Evolutionary conservation across 92 coral and sea anemone species (phyloP), one percentile per base, ranked within the genome.

Genomic region (Zoanthus solanderi): DNA sequence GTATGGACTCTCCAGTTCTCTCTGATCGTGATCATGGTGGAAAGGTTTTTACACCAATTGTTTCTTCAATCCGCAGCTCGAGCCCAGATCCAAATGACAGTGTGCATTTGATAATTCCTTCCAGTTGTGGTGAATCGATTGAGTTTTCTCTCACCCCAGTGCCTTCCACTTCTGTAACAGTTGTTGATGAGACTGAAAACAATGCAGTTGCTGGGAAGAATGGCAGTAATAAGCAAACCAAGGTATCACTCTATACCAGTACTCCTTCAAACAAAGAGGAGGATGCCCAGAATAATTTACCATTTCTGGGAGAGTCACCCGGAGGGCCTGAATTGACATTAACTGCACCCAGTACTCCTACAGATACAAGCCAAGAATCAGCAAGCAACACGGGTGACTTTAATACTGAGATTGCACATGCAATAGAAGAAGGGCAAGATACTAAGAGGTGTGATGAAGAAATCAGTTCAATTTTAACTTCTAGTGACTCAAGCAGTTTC

Each of bases 71-170:
- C 74, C 85, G 85, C 61, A 81, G 85, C 46, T 81, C 85, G 13
- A 81, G 85, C 45, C 85, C 85, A 42, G 85, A 81, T 81, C 85
- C 85, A 46, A 81, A 65, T n/a, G 85, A 81, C 74, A 81, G 47
- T 12, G 71, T 81, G 32, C 85, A 66, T 15, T 66, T 81, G 75
- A 81, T 81, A 23, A 67, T 81, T 47, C 85, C 85, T 11, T 81
- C 85, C n/a, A 14, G 60, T 23, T 66, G 85, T 67, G 85, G 85
- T 23, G 63, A 44, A 37, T 66, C 85, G 6, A 81, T 81, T 37
- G 85, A 81, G 75, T 81, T 81, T 14, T 81, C 85, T 18, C 85
- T 81, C 30, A 66, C 75, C 23, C 48, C 85, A 18, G 85, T 68
- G 8, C 85, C 84, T 32, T 13, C 85, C 12, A 23, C 85, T 4